Percentiles rank a stretch among this genome's conserved stretches.
These are phyloP conservation scores for Euglossa dilemma DNA, from an alignment of 1,140 invertebrate genomes.

Conservation along the genomic window DNA sequence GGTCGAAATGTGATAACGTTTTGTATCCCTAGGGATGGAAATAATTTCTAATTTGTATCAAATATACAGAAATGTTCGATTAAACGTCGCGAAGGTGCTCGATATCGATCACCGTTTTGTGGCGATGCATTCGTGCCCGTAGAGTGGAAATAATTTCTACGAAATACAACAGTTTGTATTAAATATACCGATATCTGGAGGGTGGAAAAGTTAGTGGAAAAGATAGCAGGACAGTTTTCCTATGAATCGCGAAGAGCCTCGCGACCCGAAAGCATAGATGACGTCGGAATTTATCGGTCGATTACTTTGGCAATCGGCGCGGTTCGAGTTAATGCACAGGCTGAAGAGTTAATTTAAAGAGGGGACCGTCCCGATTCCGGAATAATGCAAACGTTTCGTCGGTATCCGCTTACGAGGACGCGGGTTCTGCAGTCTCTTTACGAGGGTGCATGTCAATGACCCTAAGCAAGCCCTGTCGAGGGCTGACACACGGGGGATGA, in stretches of 20 bases:
- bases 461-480: slow-evolving; percentile 44
- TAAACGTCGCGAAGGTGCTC: too few species aligned
- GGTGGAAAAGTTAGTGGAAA: too few species aligned
- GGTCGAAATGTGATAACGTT: background rate
- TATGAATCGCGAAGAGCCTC: background rate
- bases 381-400: slow-evolving; percentile 60
- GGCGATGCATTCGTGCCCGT: too few species aligned
- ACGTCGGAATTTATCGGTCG: slow-evolving; percentile 34
- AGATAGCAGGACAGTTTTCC: too few species aligned
- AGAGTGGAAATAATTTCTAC: too few species aligned
- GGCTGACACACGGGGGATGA: slow-evolving; percentile 49
- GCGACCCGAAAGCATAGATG: background rate
- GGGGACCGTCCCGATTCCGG: slow-evolving; percentile 36
- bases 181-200: too few species aligned
- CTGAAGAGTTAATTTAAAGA: slow-evolving; percentile 64
- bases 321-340: slow-evolving; percentile 37
- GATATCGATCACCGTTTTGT: too few species aligned
- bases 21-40: too few species aligned
- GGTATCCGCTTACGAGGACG: slow-evolving; percentile 50
- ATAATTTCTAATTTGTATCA: too few species aligned
- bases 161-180: too few species aligned
- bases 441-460: slow-evolving; percentile 71
- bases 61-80: too few species aligned
- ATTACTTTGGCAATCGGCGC: slow-evolving; percentile 39
- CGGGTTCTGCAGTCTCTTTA: slow-evolving; percentile 57